Conservation (phyloP, 53 echinoderm and acorn worm species). For the Luidia sarsii region DNA sequence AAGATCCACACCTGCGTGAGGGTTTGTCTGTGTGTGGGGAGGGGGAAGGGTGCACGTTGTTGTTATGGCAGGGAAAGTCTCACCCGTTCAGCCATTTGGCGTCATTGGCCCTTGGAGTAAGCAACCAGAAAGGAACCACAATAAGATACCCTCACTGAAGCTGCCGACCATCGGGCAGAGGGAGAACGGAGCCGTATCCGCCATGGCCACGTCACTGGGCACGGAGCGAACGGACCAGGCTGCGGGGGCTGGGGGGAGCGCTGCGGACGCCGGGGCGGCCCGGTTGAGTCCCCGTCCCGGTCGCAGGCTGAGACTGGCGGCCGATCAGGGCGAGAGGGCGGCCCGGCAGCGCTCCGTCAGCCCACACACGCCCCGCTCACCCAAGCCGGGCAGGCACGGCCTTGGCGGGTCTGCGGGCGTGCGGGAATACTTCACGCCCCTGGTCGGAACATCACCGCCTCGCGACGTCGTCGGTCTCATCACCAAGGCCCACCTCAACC, state of each 20-base stretch:
- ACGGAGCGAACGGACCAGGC: neutral
- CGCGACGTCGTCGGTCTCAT: neutral
- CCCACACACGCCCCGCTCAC: neutral
- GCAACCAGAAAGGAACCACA: neutral
- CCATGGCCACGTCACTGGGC: neutral
- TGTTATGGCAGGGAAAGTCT: too few species aligned
- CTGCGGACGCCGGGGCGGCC: neutral
- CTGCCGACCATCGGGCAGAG: neutral
- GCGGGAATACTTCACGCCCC: neutral
- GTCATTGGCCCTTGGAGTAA: neutral
- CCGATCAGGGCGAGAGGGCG: neutral
- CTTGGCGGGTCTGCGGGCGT: neutral
- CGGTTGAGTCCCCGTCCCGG: conserved; percentile 17
- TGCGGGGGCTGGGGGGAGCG: neutral
- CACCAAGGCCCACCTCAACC: too few species aligned
- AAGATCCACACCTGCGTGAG: too few species aligned
- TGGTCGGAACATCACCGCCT: neutral
- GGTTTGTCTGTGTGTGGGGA: too few species aligned
- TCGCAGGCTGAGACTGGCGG: conserved; percentile 14
- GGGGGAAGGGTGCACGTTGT: too few species aligned
- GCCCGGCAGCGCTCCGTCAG: conserved; percentile 1
- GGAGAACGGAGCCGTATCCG: too few species aligned
- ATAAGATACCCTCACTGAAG: neutral
- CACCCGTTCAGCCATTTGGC: neutral
- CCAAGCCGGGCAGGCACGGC: neutral